A percentile compares a stretch with the other conserved stretches of the same genome.
These are phyloP conservation scores for Eurosta solidaginis DNA, from an alignment of 1,140 invertebrate genomes.

Conservation along the genomic window DNA sequence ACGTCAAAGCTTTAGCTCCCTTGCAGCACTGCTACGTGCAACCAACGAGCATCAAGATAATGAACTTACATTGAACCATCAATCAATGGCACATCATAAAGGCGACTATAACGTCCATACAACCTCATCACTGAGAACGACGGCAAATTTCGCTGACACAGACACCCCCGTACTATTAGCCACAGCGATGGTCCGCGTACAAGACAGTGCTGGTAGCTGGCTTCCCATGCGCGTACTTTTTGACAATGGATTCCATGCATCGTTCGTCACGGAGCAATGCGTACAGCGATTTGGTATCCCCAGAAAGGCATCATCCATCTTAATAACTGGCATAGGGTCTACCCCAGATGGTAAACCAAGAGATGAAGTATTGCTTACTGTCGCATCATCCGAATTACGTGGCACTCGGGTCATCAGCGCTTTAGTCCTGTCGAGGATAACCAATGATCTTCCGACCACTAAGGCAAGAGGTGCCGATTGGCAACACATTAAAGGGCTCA, in stretches of 20 bases:
- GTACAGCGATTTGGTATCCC: no score
- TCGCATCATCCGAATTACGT: neutral
- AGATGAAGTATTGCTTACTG: neutral
- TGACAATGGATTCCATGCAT: no score
- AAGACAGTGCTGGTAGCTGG: neutral
- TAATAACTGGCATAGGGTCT: neutral
- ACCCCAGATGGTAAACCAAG: neutral
- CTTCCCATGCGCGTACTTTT: neutral
- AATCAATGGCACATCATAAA: neutral
- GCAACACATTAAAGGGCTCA: neutral
- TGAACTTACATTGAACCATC: neutral
- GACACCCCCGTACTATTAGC: neutral
- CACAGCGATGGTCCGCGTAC: neutral
- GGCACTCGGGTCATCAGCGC: neutral
- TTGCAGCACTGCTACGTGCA: neutral
- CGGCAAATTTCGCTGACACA: neutral
- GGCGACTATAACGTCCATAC: neutral
- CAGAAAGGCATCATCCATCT: no score
- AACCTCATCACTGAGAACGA: neutral
- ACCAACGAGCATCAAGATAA: neutral
- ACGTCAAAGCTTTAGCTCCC: neutral
- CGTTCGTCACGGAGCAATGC: neutral
- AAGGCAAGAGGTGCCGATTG: neutral
- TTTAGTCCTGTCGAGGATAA: constrained; percentile 3
- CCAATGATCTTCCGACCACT: neutral